Conservation (phyloP, 1,140 invertebrate genomes). For the Leptinotarsa defecta region DNA sequence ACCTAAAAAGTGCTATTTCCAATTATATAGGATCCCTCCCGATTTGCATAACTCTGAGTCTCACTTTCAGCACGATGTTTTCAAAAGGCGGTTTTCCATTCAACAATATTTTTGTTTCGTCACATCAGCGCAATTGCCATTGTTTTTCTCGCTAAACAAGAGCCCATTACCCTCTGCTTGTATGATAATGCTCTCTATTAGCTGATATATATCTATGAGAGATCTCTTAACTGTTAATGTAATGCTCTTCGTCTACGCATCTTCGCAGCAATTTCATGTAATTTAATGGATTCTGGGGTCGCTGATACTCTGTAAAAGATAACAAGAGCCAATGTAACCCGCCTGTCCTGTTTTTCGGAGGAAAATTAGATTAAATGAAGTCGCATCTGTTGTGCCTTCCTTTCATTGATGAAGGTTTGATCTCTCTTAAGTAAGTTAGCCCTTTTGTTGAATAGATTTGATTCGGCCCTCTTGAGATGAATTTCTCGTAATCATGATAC, state of each 20-base stretch:
- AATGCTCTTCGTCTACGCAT: constrained; percentile 4
- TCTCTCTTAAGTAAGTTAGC: too few species aligned
- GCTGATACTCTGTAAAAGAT: constrained; percentile 12
- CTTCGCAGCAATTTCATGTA: constrained; percentile 5
- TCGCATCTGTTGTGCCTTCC: neutral
- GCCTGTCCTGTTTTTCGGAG: neutral
- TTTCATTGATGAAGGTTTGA: neutral
- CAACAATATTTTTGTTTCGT: too few species aligned
- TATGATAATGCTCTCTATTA: constrained; percentile 10
- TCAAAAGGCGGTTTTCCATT: too few species aligned
- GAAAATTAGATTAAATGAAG: neutral
- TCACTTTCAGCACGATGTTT: too few species aligned
- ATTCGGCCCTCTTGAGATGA: too few species aligned
- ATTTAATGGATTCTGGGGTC: constrained; percentile 10
- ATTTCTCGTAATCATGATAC: too few species aligned
- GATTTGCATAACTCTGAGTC: too few species aligned
- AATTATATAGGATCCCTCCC: too few species aligned
- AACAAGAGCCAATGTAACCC: constrained; percentile 2
- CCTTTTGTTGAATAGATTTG: too few species aligned
- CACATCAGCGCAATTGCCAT: neutral
- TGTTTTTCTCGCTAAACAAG: neutral
- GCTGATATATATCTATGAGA: constrained; percentile 20
- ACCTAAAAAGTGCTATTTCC: too few species aligned
- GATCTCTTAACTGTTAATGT: constrained; percentile 22
- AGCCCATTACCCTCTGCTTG: neutral